Percentiles rank a stretch among this genome's conserved stretches.
Evolutionary conservation across 2,113 vertebrate species (phyloP).

Genomic region (Orientallactaga bullata): DNA sequence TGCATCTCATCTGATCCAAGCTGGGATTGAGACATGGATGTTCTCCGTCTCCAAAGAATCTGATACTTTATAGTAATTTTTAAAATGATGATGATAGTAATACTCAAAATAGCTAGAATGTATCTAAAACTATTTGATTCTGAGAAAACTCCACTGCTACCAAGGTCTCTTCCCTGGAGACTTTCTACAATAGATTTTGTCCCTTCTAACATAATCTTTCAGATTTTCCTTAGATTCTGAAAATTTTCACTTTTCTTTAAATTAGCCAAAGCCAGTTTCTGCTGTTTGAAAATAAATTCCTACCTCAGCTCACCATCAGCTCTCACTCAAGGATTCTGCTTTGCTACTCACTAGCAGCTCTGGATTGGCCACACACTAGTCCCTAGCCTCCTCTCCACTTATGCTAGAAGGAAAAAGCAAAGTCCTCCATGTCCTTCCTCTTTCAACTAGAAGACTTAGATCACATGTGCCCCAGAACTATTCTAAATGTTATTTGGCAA

Average conservation of each 20-base stretch:
- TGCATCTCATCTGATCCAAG: background rate
- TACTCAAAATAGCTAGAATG: background rate
- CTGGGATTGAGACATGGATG: background rate
- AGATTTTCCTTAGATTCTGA: conserved; percentile 28
- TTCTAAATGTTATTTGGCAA: conserved; percentile 21
- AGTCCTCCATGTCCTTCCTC: background rate
- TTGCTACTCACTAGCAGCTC: background rate
- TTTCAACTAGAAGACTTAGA: background rate
- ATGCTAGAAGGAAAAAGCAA: background rate
- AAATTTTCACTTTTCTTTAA: conserved; percentile 29
- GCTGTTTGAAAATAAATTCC: conserved; percentile 7
- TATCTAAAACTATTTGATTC: background rate
- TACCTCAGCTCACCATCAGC: background rate
- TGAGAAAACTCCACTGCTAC: background rate
- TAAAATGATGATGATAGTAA: background rate
- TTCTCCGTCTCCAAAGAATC: conserved; percentile 2
- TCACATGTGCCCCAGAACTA: conserved; percentile 4
- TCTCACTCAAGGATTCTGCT: background rate
- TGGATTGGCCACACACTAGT: background rate
- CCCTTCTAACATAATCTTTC: conserved; percentile 28
- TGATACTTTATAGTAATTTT: background rate
- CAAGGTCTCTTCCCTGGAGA: background rate
- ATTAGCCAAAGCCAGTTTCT: conserved; percentile 10
- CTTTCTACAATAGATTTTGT: background rate
- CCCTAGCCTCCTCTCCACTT: background rate